Evolutionary conservation across 2,113 vertebrate genomes (phyloP), one percentile per base, ranked within the genome.

Genomic region (Vanacampus margaritifer): DNA sequence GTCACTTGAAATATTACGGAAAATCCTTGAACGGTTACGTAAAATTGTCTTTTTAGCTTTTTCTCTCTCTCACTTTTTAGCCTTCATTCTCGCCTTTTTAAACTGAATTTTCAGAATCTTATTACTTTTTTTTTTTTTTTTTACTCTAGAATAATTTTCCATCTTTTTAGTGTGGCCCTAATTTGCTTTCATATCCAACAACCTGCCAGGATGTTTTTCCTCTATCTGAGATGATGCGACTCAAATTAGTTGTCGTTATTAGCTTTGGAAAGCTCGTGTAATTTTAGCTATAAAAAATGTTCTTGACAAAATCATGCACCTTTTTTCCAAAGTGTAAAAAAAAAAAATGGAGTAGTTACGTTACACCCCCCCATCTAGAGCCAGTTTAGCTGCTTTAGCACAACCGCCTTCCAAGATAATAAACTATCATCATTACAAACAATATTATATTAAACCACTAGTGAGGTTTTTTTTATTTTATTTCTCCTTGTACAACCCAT

Each of bases 241-340:
- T 69, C 35, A 53, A 61, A 37, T 62, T 23, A 43, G 59, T 24
- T 41, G 60, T 72, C 75, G 64, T 41, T 67, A 81, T 80, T 82
- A 75, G 26, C 16, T 71, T 78, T 84, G 57, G 2, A 60, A 65
- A 41, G 69, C 84, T 79, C 74, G 78, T 72, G 79, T 83, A 26
- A 82, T 62, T 79, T 84, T 82, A 86, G 79, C 89, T 91, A 91
- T 89, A 91, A 90, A 91, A 91, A 80, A 89, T 86, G 76, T 87
- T 90, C 88, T 88, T 81, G 91, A 91, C 88, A 89, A n/a, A 76
- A 72, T 92, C 91, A 93, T 92, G 91, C 92, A 90, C 91, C 90
- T 89, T 91, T 90, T 57, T 32, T 32, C 17, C 54, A 57, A 32
- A 32, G 54, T 32, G 54, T 57, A 50, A 50, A 50, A 48, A 7